phyloP scores from a whole-genome alignment of 2,797 vertebrate genomes.

The Anguilla anguilla region DNA sequence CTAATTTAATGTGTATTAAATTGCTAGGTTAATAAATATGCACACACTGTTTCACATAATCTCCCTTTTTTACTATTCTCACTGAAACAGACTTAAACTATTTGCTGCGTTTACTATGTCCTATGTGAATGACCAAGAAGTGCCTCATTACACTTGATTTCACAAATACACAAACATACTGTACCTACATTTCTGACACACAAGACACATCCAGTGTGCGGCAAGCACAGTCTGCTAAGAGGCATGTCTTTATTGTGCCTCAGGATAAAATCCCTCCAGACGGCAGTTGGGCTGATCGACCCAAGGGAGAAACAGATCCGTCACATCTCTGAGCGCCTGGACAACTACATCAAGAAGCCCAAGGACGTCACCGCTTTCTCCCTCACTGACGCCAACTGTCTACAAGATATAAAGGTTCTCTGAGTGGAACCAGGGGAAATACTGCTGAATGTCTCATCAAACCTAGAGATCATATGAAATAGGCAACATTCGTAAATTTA shows the following conservation, averaged over 20 bases:
- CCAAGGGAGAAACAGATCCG: constrained; percentile 79
- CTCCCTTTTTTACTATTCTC: background rate
- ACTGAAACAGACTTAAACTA: background rate
- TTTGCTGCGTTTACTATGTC: background rate
- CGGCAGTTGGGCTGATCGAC: constrained; percentile 76
- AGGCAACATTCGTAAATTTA: background rate
- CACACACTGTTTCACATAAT: background rate
- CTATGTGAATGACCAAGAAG: background rate
- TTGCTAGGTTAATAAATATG: background rate
- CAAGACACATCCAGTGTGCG: background rate
- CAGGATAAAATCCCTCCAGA: constrained; percentile 78
- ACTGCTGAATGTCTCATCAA: background rate
- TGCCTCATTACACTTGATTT: background rate
- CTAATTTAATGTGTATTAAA: no score
- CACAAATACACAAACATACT: background rate
- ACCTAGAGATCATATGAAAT: background rate
- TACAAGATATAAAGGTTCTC: constrained; percentile 75
- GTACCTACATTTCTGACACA: background rate
- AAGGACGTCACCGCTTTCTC: constrained; percentile 71
- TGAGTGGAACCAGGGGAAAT: background rate
- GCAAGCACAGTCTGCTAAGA: background rate
- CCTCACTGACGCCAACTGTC: constrained; percentile 68
- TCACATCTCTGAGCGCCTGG: constrained; percentile 71
- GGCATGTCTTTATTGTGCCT: constrained; percentile 34
- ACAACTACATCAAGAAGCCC: constrained; percentile 73